Evolutionary conservation across 1,140 invertebrate species (phyloP).

Genomic region (Macrostomum lignano): DNA sequence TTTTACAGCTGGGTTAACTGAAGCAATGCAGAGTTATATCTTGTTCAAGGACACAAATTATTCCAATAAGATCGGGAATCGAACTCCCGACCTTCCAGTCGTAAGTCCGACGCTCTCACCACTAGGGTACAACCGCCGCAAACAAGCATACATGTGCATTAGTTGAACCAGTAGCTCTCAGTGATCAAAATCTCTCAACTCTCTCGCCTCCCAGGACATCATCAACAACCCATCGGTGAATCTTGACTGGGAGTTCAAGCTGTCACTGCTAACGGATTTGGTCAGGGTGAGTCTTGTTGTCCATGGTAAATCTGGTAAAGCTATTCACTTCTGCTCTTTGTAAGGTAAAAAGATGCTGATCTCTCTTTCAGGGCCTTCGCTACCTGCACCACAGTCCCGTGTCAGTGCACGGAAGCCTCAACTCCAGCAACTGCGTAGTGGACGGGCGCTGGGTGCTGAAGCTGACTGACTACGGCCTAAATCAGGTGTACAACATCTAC

Average conservation of each 20-base stretch:
- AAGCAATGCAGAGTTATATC: no score
- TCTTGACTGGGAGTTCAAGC: slow-evolving; percentile 68
- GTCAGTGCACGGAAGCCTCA: slow-evolving; percentile 54
- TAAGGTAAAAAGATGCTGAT: not conserved
- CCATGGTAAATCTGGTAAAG: not conserved
- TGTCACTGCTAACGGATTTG: slow-evolving; percentile 63
- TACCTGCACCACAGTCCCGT: slow-evolving; percentile 53
- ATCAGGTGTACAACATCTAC: slow-evolving; percentile 3
- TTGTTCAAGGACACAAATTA: no score
- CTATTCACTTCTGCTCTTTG: not conserved
- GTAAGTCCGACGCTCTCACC: no score
- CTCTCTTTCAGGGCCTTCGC: slow-evolving; percentile 14
- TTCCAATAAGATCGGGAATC: no score
- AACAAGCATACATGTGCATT: no score
- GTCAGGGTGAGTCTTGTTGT: slow-evolving; percentile 36
- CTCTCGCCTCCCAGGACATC: no score
- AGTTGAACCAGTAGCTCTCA: no score
- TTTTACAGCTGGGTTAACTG: no score
- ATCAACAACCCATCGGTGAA: slow-evolving; percentile 66
- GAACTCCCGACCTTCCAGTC: no score
- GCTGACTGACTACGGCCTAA: slow-evolving; percentile 33
- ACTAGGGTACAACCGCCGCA: no score
- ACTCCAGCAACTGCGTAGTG: slow-evolving; percentile 66
- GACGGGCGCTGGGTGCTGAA: slow-evolving; percentile 76
- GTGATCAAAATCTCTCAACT: no score